Base-by-base conservation (phyloP, 1,140 invertebrate genomes). In the Caenorhabditis elegans region DNA sequence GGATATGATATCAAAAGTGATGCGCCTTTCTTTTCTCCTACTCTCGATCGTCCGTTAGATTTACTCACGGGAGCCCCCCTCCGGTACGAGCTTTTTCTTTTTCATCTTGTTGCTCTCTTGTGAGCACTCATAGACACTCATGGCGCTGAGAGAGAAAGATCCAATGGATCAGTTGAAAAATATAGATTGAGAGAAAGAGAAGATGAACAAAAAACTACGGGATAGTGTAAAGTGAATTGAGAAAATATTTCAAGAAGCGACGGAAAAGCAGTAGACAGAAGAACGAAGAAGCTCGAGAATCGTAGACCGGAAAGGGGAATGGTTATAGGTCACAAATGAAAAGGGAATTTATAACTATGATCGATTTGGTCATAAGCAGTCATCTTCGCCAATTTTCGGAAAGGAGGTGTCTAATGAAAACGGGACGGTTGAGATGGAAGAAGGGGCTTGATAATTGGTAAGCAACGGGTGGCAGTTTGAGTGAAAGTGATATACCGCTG, bases 401-500 rank as follows among this genome's bases (percentile, higher is more conserved):
- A 48, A 17, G 53, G 53, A 70, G 60, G 19, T 39, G 60, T 70
- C 60, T 70, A 39, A 70, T 70, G 31, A 39, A 70, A 70, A 70
- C 22, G 39, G 19, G 4, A 53, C 11, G 19, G 19, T 10, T 43
- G 39, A n/a, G 34, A 13, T 43, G 60, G 34, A 39, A 39, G 28
- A 39, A 11, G 34, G 39, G 5, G 39, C 28, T 70, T 70, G 60
- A 70, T 70, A 70, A 70, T 70, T 70, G 60, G 60, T 70, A 70
- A 19, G 60, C 60, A 70, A 70, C 60, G 60, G 60, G 36, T 70
- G 60, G 60, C 60, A 70, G 60, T 70, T n/a, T 11, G 60, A 70
- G 60, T 70, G 60, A 70, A 70, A 70, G 60, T 70, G 60, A 70
- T 70, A 70, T 70, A 70, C 60, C 60, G 60, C 34, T 70, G 60